These are phyloP conservation scores for Drosophila ogumai DNA, from an alignment of 1,140 invertebrate species.

Conservation along the genomic window DNA sequence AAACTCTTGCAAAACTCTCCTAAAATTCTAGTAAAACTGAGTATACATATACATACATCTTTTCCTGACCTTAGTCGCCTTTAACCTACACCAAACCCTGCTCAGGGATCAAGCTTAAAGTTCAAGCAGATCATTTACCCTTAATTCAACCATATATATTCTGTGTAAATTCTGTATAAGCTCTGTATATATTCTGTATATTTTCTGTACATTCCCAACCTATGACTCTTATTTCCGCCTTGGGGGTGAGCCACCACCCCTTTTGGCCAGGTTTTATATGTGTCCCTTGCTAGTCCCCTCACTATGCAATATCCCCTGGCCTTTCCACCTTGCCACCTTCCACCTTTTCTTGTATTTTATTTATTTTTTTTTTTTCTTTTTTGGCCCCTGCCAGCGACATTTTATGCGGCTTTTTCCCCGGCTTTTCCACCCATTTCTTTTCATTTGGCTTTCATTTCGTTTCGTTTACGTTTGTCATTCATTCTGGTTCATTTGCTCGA, in stretches of 20 bases:
- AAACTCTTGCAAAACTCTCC: no score
- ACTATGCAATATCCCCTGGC: not conserved
- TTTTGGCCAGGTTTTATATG: conserved; percentile 11
- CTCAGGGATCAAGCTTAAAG: conserved; percentile 1
- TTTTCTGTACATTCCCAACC: conserved; percentile 6
- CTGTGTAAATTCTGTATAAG: not conserved
- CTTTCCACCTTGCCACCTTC: conserved; percentile 5
- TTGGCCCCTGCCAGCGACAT: conserved; percentile 21
- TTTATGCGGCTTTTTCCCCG: conserved; percentile 40
- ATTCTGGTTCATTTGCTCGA: conserved; percentile 82
- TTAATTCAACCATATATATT: conserved; percentile 9
- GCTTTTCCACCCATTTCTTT: conserved; percentile 24
- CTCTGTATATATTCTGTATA: not conserved
- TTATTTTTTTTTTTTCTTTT: not conserved
- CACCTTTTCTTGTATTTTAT: conserved; percentile 3
- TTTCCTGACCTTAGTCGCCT: not conserved
- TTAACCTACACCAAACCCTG: not conserved
- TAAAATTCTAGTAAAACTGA: no score
- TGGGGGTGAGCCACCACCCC: conserved; percentile 11
- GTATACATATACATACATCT: not conserved
- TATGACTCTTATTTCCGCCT: conserved; percentile 7
- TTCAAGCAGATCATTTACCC: not conserved
- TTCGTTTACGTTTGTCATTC: conserved; percentile 70
- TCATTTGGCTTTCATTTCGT: conserved; percentile 52
- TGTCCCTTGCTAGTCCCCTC: not conserved